Percentiles rank a stretch among this genome's conserved stretches.
These are phyloP conservation scores for Trachelus iudaicus DNA, from an alignment of 2,888 invertebrate genomes.

Conservation along the genomic window DNA sequence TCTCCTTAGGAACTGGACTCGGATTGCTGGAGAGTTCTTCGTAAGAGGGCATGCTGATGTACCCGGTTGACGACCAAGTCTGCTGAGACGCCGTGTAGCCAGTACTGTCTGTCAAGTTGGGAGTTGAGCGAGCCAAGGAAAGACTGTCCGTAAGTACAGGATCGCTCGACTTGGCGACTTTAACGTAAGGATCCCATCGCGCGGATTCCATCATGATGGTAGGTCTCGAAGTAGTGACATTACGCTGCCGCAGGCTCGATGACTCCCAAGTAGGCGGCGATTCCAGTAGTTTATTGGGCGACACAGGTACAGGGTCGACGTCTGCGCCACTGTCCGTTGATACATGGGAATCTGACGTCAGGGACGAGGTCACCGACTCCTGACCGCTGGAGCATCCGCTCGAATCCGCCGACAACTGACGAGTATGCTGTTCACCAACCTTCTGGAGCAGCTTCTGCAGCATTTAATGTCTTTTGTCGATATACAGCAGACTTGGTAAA, in stretches of 20 bases:
- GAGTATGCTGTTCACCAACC: constrained; percentile 58
- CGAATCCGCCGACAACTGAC: constrained; percentile 67
- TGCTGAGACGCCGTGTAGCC: constrained; percentile 55
- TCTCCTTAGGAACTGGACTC: constrained; percentile 55
- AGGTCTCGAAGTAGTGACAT: constrained; percentile 46
- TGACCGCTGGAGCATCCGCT: constrained; percentile 71
- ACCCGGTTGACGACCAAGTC: constrained; percentile 56
- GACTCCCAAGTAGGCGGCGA: constrained; percentile 55
- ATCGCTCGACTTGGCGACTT: constrained; percentile 51
- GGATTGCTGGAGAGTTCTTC: constrained; percentile 57
- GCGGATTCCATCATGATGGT: constrained; percentile 32
- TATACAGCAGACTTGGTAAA: background rate
- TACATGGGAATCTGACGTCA: constrained; percentile 68
- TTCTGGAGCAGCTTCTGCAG: constrained; percentile 60
- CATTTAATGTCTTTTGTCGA: background rate
- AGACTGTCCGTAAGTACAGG: constrained; percentile 46
- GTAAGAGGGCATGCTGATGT: constrained; percentile 56
- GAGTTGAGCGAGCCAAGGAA: constrained; percentile 59
- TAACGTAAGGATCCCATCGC: constrained; percentile 59
- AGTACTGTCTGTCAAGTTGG: constrained; percentile 56
- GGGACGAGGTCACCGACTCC: constrained; percentile 69
- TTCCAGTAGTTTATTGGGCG: constrained; percentile 53
- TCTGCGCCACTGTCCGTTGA: constrained; percentile 65
- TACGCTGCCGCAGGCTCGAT: constrained; percentile 58
- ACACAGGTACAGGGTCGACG: constrained; percentile 51